Percentiles rank a stretch among this genome's conserved stretches.
These are phyloP conservation scores for Caenorhabditis sulstoni DNA, from an alignment of 2,888 invertebrate genomes.

Conservation along the genomic window DNA sequence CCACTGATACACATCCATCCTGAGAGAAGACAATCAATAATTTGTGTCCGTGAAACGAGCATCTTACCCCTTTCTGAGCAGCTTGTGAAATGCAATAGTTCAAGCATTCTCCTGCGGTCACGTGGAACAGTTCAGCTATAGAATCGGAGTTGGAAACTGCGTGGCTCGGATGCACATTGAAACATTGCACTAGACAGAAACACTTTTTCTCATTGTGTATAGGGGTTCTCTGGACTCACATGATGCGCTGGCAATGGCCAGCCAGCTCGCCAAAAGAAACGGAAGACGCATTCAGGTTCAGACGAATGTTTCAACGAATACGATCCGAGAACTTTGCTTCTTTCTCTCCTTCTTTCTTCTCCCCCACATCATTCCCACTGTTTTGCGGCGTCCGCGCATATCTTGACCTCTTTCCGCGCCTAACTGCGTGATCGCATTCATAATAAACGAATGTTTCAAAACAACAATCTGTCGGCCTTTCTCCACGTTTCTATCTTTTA, in stretches of 20 bases:
- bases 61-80: slow-evolving; percentile 68
- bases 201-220: neutral
- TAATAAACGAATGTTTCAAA: slow-evolving; percentile 52
- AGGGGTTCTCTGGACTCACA: slow-evolving; percentile 23
- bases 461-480: slow-evolving; percentile 8
- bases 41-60: neutral
- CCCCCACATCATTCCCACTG: slow-evolving; percentile 22
- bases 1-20: slow-evolving; percentile 74
- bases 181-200: slow-evolving; percentile 55
- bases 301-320: slow-evolving; percentile 38
- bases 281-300: slow-evolving; percentile 31
- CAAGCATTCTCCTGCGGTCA: slow-evolving; percentile 72
- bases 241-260: slow-evolving; percentile 34
- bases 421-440: slow-evolving; percentile 16
- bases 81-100: slow-evolving; percentile 73
- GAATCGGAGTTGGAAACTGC: slow-evolving; percentile 72
- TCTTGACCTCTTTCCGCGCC: slow-evolving; percentile 51
- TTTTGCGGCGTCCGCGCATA: slow-evolving; percentile 47
- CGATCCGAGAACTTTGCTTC: slow-evolving; percentile 53
- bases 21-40: slow-evolving; percentile 23
- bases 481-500: slow-evolving; percentile 4
- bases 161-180: slow-evolving; percentile 58
- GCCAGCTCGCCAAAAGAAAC: slow-evolving; percentile 31
- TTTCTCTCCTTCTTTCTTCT: slow-evolving; percentile 31
- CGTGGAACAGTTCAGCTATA: slow-evolving; percentile 74